These are phyloP conservation scores for Syrista parreyssii DNA, from an alignment of 2,888 invertebrate species.

Conservation along the genomic window DNA sequence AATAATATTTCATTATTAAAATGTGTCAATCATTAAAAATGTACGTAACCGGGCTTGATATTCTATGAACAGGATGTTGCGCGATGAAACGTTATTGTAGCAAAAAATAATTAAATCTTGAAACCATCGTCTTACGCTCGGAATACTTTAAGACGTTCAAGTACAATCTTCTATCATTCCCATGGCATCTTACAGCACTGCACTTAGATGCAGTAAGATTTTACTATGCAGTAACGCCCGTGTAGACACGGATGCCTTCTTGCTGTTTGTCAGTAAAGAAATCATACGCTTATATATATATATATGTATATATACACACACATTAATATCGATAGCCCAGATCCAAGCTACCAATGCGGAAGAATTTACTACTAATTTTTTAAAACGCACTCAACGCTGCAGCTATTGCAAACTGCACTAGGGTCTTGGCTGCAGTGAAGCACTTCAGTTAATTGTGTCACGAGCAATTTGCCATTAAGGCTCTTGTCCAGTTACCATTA, in stretches of 20 bases:
- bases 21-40: too few species aligned
- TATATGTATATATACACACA: too few species aligned
- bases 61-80: too few species aligned
- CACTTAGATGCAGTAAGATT: not conserved
- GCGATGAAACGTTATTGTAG: too few species aligned
- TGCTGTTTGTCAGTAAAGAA: not conserved
- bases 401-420: not conserved
- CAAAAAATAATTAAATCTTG: too few species aligned
- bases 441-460: slow-evolving; percentile 5
- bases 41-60: too few species aligned
- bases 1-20: not conserved
- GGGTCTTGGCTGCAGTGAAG: not conserved
- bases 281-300: not conserved
- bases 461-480: slow-evolving; percentile 12
- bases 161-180: not conserved
- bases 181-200: not conserved
- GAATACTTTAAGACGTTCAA: not conserved
- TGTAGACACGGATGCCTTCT: not conserved
- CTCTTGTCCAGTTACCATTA: slow-evolving; percentile 4
- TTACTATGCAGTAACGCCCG: not conserved
- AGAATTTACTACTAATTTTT: not conserved
- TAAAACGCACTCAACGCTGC: not conserved
- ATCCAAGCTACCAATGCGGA: not conserved
- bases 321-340: not conserved
- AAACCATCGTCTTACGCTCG: too few species aligned